These are phyloP conservation scores for Trissonchulus sp. DNA, from an alignment of 2,888 invertebrate species.

Conservation along the genomic window DNA sequence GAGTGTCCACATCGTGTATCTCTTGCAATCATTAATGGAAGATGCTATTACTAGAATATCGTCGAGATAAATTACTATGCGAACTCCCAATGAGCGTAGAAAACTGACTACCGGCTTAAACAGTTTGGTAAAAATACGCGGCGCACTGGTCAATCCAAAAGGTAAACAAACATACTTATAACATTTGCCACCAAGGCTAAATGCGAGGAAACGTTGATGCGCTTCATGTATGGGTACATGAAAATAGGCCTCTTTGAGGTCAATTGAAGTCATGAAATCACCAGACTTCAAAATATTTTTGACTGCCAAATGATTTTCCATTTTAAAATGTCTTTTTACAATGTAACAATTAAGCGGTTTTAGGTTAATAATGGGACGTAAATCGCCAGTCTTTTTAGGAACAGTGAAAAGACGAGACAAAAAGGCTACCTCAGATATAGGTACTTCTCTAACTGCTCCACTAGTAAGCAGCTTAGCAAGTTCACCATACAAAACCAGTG, in stretches of 20 bases:
- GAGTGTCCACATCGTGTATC: neutral
- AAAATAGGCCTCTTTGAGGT: neutral
- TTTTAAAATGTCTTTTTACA: neutral
- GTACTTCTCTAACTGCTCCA: neutral
- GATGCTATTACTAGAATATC: neutral
- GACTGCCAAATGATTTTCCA: neutral
- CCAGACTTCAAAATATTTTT: neutral
- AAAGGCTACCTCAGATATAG: neutral
- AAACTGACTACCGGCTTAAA: neutral
- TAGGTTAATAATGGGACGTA: neutral
- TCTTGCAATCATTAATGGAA: neutral
- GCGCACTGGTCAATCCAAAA: neutral
- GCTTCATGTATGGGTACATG: neutral
- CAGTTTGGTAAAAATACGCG: neutral
- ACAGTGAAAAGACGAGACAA: neutral
- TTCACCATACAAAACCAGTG: no score
- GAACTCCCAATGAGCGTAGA: neutral
- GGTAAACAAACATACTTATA: neutral
- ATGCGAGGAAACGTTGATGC: neutral
- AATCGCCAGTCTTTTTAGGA: neutral
- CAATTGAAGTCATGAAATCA: neutral
- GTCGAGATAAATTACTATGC: neutral
- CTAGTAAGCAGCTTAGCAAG: no score
- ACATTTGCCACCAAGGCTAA: neutral
- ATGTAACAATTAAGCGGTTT: neutral